Conservation (phyloP, 2,888 invertebrate species). For the Diloba caeruleocephala region DNA sequence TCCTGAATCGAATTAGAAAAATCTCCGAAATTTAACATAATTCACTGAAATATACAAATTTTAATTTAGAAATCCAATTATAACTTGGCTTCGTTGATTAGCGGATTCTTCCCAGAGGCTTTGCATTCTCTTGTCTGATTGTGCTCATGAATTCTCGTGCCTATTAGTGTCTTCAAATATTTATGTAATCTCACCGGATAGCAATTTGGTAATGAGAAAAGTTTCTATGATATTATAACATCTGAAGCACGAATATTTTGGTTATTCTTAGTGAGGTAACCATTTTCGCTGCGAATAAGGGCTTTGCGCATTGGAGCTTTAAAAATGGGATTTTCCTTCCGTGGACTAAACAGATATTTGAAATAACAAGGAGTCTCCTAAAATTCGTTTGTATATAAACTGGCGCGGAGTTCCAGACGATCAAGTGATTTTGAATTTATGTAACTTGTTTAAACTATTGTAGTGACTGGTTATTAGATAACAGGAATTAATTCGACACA, state of each 20-base stretch:
- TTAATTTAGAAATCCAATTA: constrained; percentile 34
- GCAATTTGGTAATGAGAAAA: constrained; percentile 10
- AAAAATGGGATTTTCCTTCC: too few species aligned
- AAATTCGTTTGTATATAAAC: too few species aligned
- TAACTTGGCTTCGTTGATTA: constrained; percentile 35
- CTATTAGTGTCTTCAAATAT: constrained; percentile 12
- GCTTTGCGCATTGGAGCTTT: too few species aligned
- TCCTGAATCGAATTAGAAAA: neutral
- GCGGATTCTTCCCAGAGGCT: constrained; percentile 23
- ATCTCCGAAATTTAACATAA: constrained; percentile 31
- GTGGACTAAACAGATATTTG: too few species aligned
- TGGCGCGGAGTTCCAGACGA: too few species aligned
- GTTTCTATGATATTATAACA: constrained; percentile 1
- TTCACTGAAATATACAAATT: constrained; percentile 26
- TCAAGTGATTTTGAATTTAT: too few species aligned
- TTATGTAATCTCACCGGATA: constrained; percentile 11
- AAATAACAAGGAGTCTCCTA: too few species aligned
- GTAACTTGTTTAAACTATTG: too few species aligned
- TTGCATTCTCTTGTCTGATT: constrained; percentile 18
- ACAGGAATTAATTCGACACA: too few species aligned
- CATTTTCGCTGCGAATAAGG: too few species aligned
- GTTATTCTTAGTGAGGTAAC: too few species aligned
- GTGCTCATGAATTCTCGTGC: constrained; percentile 1
- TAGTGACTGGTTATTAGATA: too few species aligned
- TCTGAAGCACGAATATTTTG: neutral